A percentile compares a stretch with the other conserved stretches of the same genome.
These are phyloP conservation scores for Nycticryphes semicollaris DNA, from an alignment of 2,113 vertebrate genomes.

Conservation along the genomic window DNA sequence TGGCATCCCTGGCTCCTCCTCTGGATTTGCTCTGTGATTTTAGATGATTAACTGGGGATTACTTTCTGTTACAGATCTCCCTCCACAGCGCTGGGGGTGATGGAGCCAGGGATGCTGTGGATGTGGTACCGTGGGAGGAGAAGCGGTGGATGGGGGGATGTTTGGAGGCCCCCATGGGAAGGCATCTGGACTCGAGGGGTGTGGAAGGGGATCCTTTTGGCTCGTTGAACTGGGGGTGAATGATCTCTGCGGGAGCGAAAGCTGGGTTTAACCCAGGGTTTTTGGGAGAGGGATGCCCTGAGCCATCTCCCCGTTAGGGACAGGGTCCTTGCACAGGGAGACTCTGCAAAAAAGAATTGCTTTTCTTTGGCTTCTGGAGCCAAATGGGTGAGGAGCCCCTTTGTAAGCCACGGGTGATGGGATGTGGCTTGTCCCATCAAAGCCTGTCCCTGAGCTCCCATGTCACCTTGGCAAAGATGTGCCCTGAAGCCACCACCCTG, in stretches of 20 bases:
- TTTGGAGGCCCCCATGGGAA: background rate
- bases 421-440: background rate
- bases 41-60: background rate
- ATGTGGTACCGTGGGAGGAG: background rate
- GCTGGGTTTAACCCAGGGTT: background rate
- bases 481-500: background rate
- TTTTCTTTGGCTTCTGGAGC: background rate
- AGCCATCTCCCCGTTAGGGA: background rate
- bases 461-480: background rate
- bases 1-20: background rate
- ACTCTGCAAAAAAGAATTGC: background rate
- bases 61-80: background rate
- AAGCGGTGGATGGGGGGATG: background rate
- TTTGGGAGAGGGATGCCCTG: background rate
- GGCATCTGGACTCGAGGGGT: background rate
- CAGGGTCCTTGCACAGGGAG: accelerated
- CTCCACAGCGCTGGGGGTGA: background rate
- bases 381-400: background rate
- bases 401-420: accelerated
- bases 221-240: no score
- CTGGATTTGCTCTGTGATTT: background rate
- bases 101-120: background rate
- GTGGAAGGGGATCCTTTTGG: background rate
- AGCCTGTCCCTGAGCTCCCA: background rate
- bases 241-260: accelerated